Evolutionary conservation across 2,113 vertebrate species (phyloP).

Genomic region (Sebastes schlegelii): DNA sequence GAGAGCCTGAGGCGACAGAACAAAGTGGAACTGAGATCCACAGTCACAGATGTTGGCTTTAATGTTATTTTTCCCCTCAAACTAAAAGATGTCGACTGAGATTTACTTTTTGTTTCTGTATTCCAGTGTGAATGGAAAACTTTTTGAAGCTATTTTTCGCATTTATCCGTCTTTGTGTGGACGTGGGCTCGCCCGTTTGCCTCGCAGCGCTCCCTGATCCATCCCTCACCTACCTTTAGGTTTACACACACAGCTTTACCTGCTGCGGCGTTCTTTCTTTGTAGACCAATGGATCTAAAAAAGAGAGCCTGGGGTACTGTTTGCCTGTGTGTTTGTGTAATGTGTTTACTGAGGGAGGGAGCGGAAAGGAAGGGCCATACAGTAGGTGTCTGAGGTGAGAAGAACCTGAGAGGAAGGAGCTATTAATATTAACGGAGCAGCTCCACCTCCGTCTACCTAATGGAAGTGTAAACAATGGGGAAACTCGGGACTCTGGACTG

Average conservation of each 20-base stretch:
- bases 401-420: slow-evolving; percentile 49
- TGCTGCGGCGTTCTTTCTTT: slow-evolving; percentile 2
- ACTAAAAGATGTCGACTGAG: neutral
- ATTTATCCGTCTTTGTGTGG: neutral
- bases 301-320: slow-evolving; percentile 7
- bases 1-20: neutral
- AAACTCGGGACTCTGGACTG: neutral
- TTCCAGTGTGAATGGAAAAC: neutral
- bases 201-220: slow-evolving; percentile 26
- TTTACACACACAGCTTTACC: slow-evolving; percentile 33
- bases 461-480: slow-evolving; percentile 53
- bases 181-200: slow-evolving; percentile 10
- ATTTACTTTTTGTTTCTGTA: neutral
- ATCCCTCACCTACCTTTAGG: slow-evolving; percentile 11
- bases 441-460: slow-evolving; percentile 42
- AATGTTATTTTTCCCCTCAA: neutral
- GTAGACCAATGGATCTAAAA: slow-evolving; percentile 23
- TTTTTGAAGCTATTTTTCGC: neutral
- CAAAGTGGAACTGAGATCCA: neutral
- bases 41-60: neutral
- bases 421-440: slow-evolving; percentile 48
- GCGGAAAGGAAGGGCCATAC: slow-evolving; percentile 39
- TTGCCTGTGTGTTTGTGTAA: slow-evolving; percentile 24
- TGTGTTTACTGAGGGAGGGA: slow-evolving; percentile 49
- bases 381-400: slow-evolving; percentile 52